A percentile compares a stretch with the other conserved stretches of the same genome.
Conservation (phyloP, 1,140 invertebrate species). For the Ylistrum balloti region DNA sequence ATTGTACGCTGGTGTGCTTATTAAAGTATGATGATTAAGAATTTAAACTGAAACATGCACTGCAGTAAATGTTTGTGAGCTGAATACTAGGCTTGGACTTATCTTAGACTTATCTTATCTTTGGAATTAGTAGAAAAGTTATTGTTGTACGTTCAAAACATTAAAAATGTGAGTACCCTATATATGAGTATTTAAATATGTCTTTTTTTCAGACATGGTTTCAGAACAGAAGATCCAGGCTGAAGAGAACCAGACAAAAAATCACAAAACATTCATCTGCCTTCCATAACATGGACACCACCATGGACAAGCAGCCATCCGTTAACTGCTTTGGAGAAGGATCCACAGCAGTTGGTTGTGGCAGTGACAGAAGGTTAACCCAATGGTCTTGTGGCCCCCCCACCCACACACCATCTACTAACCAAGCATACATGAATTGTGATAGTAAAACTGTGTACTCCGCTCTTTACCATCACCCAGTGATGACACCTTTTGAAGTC, state of each 20-base stretch:
- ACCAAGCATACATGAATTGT: slow-evolving; percentile 12
- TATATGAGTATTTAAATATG: too few relatives aligned
- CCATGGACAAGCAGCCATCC: neutral
- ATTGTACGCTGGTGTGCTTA: too few relatives aligned
- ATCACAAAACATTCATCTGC: neutral
- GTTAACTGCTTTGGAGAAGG: neutral
- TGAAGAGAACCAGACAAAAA: neutral
- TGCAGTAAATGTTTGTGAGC: too few relatives aligned
- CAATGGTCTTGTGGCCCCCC: neutral
- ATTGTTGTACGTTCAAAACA: too few relatives aligned
- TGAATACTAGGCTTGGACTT: too few relatives aligned
- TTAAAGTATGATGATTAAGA: too few relatives aligned
- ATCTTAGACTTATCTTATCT: too few relatives aligned
- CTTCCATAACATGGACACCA: neutral
- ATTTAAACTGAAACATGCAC: too few relatives aligned
- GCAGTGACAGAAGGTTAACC: neutral
- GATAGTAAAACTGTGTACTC: neutral
- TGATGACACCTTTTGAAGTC: neutral
- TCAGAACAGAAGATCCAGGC: slow-evolving; percentile 12
- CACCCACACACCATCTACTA: neutral
- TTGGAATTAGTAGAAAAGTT: too few relatives aligned
- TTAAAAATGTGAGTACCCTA: too few relatives aligned
- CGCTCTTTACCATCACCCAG: neutral
- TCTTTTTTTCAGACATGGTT: neutral
- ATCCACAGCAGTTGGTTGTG: neutral